Evolutionary conservation across 2,888 invertebrate genomes (phyloP).

Genomic region (Rambutsinella grinnellia): DNA sequence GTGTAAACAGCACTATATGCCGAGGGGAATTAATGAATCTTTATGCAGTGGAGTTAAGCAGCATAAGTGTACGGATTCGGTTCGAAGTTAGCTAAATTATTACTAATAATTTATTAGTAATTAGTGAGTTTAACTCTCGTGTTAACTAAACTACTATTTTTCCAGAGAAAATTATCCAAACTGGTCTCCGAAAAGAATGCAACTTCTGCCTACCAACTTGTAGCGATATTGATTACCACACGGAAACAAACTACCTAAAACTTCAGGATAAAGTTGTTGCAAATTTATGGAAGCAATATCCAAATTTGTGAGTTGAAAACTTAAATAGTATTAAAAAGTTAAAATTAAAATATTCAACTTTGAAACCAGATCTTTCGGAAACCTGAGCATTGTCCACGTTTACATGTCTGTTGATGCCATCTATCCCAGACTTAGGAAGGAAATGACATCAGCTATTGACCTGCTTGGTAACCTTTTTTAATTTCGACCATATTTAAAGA

Average conservation of each 20-base stretch:
- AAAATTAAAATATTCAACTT: too few species aligned
- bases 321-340: constrained; percentile 16
- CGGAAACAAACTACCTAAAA: constrained; percentile 44
- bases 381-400: constrained; percentile 59
- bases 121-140: background rate
- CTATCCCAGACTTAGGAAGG: constrained; percentile 56
- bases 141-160: background rate
- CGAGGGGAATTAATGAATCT: too few species aligned
- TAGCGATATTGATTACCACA: constrained; percentile 38
- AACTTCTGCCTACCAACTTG: constrained; percentile 40
- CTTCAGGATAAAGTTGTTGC: constrained; percentile 7
- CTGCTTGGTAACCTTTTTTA: constrained; percentile 54
- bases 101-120: background rate
- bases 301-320: too few species aligned
- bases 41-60: too few species aligned
- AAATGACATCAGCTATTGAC: constrained; percentile 58
- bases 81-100: constrained; percentile 48
- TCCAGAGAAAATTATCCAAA: constrained; percentile 40
- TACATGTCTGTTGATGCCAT: constrained; percentile 55
- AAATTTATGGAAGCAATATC: too few species aligned
- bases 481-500: background rate
- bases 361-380: constrained; percentile 22
- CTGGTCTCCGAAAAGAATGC: constrained; percentile 33
- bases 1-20: constrained; percentile 63
- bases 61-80: constrained; percentile 57